Percentiles rank a stretch among this genome's conserved stretches.
Conservation (phyloP, 2,797 vertebrate genomes). For the Hylomyscus alleni region DNA sequence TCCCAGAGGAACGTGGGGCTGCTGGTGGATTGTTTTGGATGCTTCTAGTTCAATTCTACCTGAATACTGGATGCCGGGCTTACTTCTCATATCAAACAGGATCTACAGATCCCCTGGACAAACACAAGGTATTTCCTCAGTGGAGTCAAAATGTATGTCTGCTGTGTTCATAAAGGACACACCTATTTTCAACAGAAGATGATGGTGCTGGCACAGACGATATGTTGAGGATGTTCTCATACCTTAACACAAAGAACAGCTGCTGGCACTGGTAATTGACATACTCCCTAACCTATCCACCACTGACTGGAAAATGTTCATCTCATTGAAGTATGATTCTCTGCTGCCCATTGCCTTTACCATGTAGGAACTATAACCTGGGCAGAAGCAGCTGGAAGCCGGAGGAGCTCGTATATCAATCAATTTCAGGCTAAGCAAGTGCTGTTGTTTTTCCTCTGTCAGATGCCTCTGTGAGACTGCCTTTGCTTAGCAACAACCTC, state of each 20-base stretch:
- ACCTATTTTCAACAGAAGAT: not conserved
- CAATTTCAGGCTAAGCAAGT: slow-evolving; percentile 82
- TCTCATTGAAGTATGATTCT: not conserved
- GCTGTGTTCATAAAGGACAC: fast-evolving
- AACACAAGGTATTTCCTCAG: not conserved
- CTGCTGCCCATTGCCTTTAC: slow-evolving; percentile 13
- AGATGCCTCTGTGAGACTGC: slow-evolving; percentile 63
- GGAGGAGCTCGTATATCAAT: slow-evolving; percentile 64
- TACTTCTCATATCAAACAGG: too few species aligned
- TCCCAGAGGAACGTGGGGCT: not conserved
- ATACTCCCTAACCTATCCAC: not conserved
- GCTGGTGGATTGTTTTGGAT: too few species aligned
- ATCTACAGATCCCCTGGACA: not conserved
- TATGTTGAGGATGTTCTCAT: too few species aligned
- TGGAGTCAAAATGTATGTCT: not conserved
- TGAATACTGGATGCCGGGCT: fast-evolving
- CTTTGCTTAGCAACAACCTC: slow-evolving; percentile 77
- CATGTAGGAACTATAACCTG: slow-evolving; percentile 61
- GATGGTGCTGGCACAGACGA: fast-evolving
- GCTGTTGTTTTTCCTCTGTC: slow-evolving; percentile 69
- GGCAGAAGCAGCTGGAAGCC: slow-evolving; percentile 50
- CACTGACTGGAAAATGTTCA: not conserved
- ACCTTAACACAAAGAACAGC: not conserved
- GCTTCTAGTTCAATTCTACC: not conserved
- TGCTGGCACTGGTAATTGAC: not conserved